Conservation (phyloP, 2,797 vertebrate genomes). For the Alfaro cultratus region DNA sequence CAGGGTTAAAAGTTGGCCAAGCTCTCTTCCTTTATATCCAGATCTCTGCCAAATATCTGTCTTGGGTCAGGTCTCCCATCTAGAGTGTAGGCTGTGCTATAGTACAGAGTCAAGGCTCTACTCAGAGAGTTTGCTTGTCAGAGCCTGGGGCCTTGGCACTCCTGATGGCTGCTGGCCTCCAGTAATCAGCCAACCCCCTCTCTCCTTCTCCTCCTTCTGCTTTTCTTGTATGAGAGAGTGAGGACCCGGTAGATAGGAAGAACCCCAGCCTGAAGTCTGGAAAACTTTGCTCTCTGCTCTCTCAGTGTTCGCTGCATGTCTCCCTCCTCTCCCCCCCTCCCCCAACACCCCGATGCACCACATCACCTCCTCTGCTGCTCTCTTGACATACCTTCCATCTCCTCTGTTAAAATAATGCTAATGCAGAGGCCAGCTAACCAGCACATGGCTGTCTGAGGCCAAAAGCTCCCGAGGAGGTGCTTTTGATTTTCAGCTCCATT, state of each 20-base stretch:
- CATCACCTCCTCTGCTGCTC: conserved; percentile 40
- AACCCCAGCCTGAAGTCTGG: conserved; percentile 48
- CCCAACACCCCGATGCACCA: neutral
- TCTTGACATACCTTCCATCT: conserved; percentile 64
- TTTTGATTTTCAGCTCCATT: conserved; percentile 79
- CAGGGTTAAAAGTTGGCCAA: conserved; percentile 75
- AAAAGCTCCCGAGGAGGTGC: conserved; percentile 76
- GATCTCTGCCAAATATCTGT: conserved; percentile 75
- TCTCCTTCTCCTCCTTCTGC: conserved; percentile 42
- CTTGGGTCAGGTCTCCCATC: conserved; percentile 73
- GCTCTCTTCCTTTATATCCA: conserved; percentile 64
- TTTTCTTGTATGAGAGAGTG: conserved; percentile 37
- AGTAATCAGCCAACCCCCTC: conserved; percentile 52
- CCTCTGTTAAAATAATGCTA: conserved; percentile 80
- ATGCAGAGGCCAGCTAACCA: conserved; percentile 77
- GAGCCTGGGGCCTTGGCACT: conserved; percentile 76
- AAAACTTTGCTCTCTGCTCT: conserved; percentile 56
- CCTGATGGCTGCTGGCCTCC: conserved; percentile 67
- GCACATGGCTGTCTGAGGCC: conserved; percentile 73
- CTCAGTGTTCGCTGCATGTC: conserved; percentile 36
- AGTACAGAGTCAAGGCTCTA: conserved; percentile 75
- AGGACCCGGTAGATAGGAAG: conserved; percentile 55
- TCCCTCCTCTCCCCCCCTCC: neutral
- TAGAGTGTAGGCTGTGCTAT: conserved; percentile 75
- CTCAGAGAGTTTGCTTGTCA: conserved; percentile 66